phyloP scores from a whole-genome alignment of 2,888 invertebrate species.

The Helobdella robusta region DNA sequence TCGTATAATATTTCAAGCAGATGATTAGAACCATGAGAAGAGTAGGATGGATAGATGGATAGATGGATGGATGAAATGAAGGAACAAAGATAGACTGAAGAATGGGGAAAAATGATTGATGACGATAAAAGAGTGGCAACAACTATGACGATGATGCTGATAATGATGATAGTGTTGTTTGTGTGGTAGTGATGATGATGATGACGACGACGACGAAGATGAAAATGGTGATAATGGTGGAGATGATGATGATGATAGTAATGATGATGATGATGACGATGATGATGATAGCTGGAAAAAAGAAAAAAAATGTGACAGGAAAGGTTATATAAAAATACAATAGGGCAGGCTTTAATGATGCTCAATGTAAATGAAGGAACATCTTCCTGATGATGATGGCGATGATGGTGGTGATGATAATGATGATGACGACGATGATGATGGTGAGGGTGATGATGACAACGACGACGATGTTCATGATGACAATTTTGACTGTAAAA shows the following conservation, averaged over 20 bases:
- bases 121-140: too few relatives aligned
- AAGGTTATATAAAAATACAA: background rate
- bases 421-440: slow-evolving; percentile 9
- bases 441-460: slow-evolving; percentile 1
- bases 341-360: background rate
- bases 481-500: background rate
- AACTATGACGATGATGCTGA: too few relatives aligned
- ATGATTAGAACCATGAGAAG: background rate
- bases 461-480: background rate
- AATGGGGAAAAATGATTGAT: too few relatives aligned
- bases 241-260: background rate
- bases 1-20: too few relatives aligned
- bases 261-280: background rate
- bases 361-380: background rate
- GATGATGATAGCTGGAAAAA: too few relatives aligned
- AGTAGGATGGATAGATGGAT: slow-evolving; percentile 4
- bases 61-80: slow-evolving; percentile 2
- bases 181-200: too few relatives aligned
- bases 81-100: too few relatives aligned
- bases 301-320: background rate
- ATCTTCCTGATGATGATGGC: too few relatives aligned
- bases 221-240: too few relatives aligned
- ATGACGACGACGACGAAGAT: background rate
- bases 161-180: too few relatives aligned
- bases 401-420: slow-evolving; percentile 6